Evolutionary conservation across 2,888 invertebrate genomes (phyloP), one percentile per base, ranked within the genome.

Genomic region (Chironomus riparius): DNA sequence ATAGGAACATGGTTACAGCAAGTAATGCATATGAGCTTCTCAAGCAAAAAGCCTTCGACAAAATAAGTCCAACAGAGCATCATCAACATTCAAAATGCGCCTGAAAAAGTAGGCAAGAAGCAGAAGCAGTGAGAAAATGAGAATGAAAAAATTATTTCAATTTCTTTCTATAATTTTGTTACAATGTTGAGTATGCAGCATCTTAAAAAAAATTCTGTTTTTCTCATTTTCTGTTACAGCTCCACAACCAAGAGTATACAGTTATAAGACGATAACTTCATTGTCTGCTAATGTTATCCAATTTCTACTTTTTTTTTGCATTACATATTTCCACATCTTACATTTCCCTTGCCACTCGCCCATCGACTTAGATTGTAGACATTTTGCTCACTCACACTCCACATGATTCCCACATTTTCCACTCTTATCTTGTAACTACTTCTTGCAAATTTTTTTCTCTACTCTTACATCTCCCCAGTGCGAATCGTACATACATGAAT

Each of bases 241-340:
- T 28, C 4, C 28, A 38, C 38, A 2, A 38, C 38, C 38, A 10
- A 38, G 38, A 28, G 28, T 50, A 50, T 4, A 15, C 24, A 24
- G 18, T 61, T 62, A 15, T 62, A 15, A 62, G n/a, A 68, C 68
- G 68, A 68, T 68, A 68, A 28, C 68, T 68, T 68, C 68, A 68
- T 68, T 68, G 68, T 68, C 68, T 68, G 68, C 68, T 70, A 70
- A 70, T 70, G 70, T 47, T 70, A 70, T 70, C 70, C 70, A 70
- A 70, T 70, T 70, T 47, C 21, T 21, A 18, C 65, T 65, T 65
- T 65, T 13, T 22, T 70, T 70, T 47, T 22, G 65, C 65, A 24
- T 70, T 70, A 70, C 70, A 70, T 70, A 70, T 47, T 70, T 70
- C 47, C 47, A 70, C 70, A 70, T 70, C 47, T 70, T 47, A 47